Conservation (phyloP, 2,888 invertebrate species). For the Seladonia tumulorum region DNA sequence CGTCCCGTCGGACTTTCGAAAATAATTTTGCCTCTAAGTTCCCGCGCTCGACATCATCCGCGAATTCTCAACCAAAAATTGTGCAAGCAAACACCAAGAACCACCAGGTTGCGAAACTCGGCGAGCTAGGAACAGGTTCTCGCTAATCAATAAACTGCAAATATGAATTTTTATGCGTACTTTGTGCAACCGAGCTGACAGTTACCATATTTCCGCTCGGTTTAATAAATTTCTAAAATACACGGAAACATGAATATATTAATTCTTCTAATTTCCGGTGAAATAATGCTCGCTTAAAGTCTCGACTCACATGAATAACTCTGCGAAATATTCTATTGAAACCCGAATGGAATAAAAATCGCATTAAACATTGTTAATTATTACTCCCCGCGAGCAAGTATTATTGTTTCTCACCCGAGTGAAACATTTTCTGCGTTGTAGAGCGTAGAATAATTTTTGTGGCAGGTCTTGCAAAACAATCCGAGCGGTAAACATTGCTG, state of each 20-base stretch:
- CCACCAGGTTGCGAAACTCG: not conserved
- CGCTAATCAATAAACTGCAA: not conserved
- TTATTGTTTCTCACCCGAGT: not conserved
- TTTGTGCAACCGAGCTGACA: not conserved
- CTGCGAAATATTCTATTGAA: not conserved
- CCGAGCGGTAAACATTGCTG: not conserved
- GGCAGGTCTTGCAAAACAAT: not conserved
- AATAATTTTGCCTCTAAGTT: not conserved
- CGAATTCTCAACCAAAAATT: not conserved
- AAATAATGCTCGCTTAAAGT: not conserved
- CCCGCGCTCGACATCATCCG: not conserved
- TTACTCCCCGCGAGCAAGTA: not conserved
- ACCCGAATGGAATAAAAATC: not conserved
- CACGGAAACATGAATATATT: too few relatives aligned
- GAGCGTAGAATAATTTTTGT: not conserved
- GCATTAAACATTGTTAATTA: not conserved
- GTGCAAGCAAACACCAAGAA: not conserved
- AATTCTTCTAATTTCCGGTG: too few relatives aligned
- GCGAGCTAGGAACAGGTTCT: not conserved
- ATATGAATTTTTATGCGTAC: not conserved
- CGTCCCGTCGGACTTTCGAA: not conserved
- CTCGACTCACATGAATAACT: not conserved
- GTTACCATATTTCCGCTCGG: not conserved
- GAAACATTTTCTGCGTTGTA: not conserved
- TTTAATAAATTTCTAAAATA: not conserved